A percentile compares a stretch with the other conserved stretches of the same genome.
These are phyloP conservation scores for Ashinkailepas kermadecensis DNA, from an alignment of 2,888 invertebrate genomes.

Conservation along the genomic window DNA sequence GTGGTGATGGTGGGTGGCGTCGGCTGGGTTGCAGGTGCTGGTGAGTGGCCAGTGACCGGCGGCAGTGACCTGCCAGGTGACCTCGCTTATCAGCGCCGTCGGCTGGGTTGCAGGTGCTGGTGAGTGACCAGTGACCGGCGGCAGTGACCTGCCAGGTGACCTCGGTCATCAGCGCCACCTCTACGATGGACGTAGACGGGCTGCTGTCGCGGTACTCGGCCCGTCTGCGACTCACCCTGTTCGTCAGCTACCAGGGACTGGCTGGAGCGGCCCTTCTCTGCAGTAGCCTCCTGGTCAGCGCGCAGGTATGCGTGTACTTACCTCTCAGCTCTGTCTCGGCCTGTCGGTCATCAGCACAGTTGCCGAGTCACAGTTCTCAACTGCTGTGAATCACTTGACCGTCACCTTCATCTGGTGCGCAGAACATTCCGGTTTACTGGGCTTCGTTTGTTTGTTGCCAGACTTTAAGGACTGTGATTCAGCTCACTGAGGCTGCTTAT, in stretches of 20 bases:
- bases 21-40: no score
- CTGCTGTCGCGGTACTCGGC: slow-evolving; percentile 64
- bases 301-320: slow-evolving; percentile 25
- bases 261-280: slow-evolving; percentile 55
- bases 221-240: slow-evolving; percentile 63
- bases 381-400: slow-evolving; percentile 27
- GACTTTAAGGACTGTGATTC: no score
- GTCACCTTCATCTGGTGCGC: no score
- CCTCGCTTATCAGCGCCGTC: no score
- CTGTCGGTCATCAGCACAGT: neutral
- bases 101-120: no score
- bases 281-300: slow-evolving; percentile 49
- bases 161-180: slow-evolving; percentile 31
- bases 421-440: no score
- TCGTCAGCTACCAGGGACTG: slow-evolving; percentile 62
- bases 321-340: neutral
- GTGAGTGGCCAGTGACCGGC: neutral
- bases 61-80: neutral
- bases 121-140: neutral
- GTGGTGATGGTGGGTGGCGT: no score
- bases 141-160: slow-evolving; percentile 7
- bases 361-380: no score
- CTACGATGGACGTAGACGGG: slow-evolving; percentile 56
- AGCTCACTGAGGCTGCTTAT: no score
- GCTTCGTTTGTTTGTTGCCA: no score